These are phyloP conservation scores for Peromyscus californicus DNA, from an alignment of 2,113 vertebrate genomes.

Conservation along the genomic window DNA sequence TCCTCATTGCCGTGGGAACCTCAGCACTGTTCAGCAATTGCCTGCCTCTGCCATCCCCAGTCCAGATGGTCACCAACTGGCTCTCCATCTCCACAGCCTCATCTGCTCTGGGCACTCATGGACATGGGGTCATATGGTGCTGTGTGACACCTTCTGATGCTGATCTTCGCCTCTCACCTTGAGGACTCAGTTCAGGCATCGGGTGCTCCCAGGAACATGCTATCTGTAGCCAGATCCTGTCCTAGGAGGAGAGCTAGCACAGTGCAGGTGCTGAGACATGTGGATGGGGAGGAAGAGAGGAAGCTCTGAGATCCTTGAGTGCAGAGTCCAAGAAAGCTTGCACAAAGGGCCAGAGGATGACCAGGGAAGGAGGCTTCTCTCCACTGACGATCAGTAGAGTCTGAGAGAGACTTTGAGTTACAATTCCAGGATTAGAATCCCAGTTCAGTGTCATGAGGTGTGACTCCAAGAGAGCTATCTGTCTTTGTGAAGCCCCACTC, in stretches of 20 bases:
- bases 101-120: background rate
- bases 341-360: background rate
- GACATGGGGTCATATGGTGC: background rate
- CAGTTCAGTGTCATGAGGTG: background rate
- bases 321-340: background rate
- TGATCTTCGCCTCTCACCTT: background rate
- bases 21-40: rapidly evolving
- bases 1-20: too few species aligned
- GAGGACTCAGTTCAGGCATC: background rate
- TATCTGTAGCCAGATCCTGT: background rate
- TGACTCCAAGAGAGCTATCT: background rate
- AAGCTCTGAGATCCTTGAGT: too few species aligned
- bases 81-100: background rate
- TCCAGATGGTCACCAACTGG: background rate
- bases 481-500: too few species aligned
- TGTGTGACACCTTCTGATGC: background rate
- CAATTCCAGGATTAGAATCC: background rate
- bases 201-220: background rate
- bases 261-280: too few species aligned
- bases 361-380: background rate
- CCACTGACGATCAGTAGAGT: background rate
- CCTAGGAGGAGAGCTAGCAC: background rate
- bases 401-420: background rate
- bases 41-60: background rate
- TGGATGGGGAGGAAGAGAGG: background rate